Conservation (phyloP, 2,888 invertebrate genomes). For the Dexiosoma caninum region DNA sequence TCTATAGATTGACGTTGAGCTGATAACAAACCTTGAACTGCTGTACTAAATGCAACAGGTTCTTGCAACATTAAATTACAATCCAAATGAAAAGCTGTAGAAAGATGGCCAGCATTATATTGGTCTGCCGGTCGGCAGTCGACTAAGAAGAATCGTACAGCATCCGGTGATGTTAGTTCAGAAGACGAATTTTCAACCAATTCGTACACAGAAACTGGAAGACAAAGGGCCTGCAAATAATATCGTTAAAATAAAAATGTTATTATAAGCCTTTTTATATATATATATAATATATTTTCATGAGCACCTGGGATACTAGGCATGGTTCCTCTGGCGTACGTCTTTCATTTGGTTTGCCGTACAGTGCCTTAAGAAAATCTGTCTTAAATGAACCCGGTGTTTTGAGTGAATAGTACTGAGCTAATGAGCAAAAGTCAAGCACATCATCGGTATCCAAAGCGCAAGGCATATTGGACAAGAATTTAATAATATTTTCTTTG, state of each 20-base stretch:
- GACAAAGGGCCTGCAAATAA: constrained; percentile 87
- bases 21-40: constrained; percentile 91
- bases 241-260: not conserved
- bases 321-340: constrained; percentile 78
- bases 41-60: constrained; percentile 94
- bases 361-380: constrained; percentile 85
- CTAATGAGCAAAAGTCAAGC: constrained; percentile 96
- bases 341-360: constrained; percentile 80
- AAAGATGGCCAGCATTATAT: constrained; percentile 97
- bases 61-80: constrained; percentile 98
- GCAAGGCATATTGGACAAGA: constrained; percentile 86
- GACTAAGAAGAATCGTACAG: constrained; percentile 94
- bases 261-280: not conserved
- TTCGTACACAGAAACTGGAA: constrained; percentile 97
- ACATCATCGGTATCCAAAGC: constrained; percentile 96
- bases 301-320: constrained; percentile 71
- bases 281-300: not conserved
- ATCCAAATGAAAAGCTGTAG: constrained; percentile 98
- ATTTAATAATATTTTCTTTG: constrained; percentile 84
- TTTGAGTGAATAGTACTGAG: constrained; percentile 95
- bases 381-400: constrained; percentile 95
- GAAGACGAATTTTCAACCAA: constrained; percentile 89
- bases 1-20: constrained; percentile 93
- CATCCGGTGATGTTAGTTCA: constrained; percentile 82
- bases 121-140: constrained; percentile 98